Base-by-base conservation (phyloP, 53 echinoderm and acorn worm genomes). In the Pentamera pediparva region DNA sequence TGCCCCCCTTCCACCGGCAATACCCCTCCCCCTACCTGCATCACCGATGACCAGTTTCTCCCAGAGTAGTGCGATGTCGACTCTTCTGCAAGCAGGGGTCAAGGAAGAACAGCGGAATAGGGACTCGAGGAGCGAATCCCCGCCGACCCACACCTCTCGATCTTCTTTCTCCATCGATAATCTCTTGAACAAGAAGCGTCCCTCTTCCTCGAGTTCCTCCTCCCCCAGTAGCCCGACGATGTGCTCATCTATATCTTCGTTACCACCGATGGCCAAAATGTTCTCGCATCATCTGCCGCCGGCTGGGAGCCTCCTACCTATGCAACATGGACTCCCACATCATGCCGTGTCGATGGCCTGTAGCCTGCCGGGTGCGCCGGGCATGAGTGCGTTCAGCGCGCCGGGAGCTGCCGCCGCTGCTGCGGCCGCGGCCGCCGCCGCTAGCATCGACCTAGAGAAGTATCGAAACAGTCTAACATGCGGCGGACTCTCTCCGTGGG, bases 381-480 rank as follows among this genome's bases (percentile, higher is more conserved):
- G 73, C 19, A 51, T 72, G 73, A 72, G 73, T 72, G 73, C 73
- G n/a, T 72, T 72, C 73, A 72, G 53, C 17, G 73, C 73, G 33
- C 73, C 73, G 52, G 73, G 73, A 35, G 73, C 73, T 15, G 73
- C 73, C 13, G 73, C 73, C 1, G 75, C 83, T n/a, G 63, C 53
- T 5, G 84, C 81, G 4, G 88, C 85, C 45, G 81, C 88, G 31
- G 85, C 82, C 15, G 86, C 89, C 37, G 93, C 93, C 7, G 69
- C 79, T 22, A 87, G 91, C 18, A 78, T 91, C 34, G 98, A 98
- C 75, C 76, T 94, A 43, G 82, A 90, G 48, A 94, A 94, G 71
- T 94, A 90, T 71, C 91, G 98, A 71, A 88, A 89, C 43, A 85
- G 98, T 78, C 62, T 98, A 29, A 83, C 91, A 58, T 98, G 98